Percentiles rank a stretch among this genome's conserved stretches.
Evolutionary conservation across 2,113 vertebrate species (phyloP).

Genomic region (Paramormyrops kingsleyae): DNA sequence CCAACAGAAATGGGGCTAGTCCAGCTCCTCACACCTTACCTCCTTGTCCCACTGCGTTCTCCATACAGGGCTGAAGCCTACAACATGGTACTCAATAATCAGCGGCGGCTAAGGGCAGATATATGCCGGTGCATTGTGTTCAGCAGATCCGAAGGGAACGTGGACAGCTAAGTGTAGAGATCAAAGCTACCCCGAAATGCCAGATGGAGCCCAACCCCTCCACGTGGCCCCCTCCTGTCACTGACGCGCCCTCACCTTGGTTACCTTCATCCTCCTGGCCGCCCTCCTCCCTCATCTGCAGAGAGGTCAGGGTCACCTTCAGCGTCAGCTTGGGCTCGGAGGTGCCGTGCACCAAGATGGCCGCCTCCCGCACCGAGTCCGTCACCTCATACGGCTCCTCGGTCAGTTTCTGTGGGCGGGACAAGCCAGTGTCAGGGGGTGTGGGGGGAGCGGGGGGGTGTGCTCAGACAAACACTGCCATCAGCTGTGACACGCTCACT

Average conservation of each 20-base stretch:
- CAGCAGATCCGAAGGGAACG: not conserved
- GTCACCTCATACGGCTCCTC: constrained; percentile 90
- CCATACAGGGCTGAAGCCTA: not conserved
- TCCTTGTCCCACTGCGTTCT: not conserved
- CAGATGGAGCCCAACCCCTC: not conserved
- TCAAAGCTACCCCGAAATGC: constrained; percentile 12
- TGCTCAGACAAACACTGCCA: not conserved
- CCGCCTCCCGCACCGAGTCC: constrained; percentile 77
- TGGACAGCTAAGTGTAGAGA: not conserved
- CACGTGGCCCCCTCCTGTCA: constrained; percentile 34
- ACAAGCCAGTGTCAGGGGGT: constrained; percentile 9
- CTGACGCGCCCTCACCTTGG: constrained; percentile 37
- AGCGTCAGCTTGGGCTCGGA: constrained; percentile 85
- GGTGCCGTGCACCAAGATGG: constrained; percentile 81
- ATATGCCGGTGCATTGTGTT: not conserved
- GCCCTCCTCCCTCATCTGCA: constrained; percentile 77
- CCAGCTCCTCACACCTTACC: not conserved
- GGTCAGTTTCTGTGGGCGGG: constrained; percentile 84
- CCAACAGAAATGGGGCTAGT: not conserved
- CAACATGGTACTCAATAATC: not conserved
- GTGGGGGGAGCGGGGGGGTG: not conserved
- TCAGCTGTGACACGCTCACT: not conserved
- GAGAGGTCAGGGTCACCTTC: constrained; percentile 93
- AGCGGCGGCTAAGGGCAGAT: not conserved
- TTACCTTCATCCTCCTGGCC: constrained; percentile 76